Conservation (phyloP, 2,113 vertebrate species). For the Solea senegalensis region DNA sequence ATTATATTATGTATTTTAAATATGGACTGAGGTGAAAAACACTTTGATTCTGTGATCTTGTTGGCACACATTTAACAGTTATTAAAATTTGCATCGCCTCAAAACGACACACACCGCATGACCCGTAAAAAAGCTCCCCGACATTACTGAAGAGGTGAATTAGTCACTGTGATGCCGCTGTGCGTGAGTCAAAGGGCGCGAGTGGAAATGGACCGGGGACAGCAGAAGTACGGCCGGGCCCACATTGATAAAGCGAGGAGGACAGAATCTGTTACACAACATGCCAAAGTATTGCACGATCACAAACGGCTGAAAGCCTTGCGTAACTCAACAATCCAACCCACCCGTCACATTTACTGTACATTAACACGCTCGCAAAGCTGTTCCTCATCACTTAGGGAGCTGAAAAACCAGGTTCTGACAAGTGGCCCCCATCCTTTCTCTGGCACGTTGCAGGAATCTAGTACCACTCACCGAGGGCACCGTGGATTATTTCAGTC, state of each 20-base stretch:
- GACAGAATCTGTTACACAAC: slow-evolving; percentile 69
- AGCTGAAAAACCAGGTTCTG: slow-evolving; percentile 68
- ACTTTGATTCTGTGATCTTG: too few species aligned
- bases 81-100: slow-evolving; percentile 28
- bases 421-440: slow-evolving; percentile 70
- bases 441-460: slow-evolving; percentile 64
- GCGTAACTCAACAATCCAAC: slow-evolving; percentile 75
- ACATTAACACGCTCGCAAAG: slow-evolving; percentile 65
- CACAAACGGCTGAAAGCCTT: slow-evolving; percentile 72
- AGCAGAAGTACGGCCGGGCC: slow-evolving; percentile 54
- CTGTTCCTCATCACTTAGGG: slow-evolving; percentile 72
- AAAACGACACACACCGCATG: slow-evolving; percentile 31
- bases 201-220: slow-evolving; percentile 62
- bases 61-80: slow-evolving; percentile 8
- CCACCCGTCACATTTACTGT: slow-evolving; percentile 76
- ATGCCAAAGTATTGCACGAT: slow-evolving; percentile 59
- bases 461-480: slow-evolving; percentile 72
- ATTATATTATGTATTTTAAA: too few species aligned
- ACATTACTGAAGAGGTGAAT: slow-evolving; percentile 61
- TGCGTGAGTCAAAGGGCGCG: slow-evolving; percentile 47
- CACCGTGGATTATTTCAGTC: slow-evolving; percentile 64
- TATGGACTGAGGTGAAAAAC: too few species aligned
- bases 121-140: slow-evolving; percentile 42
- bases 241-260: slow-evolving; percentile 45
- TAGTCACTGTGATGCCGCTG: slow-evolving; percentile 35